Base-by-base conservation (phyloP, 1,140 invertebrate genomes). In the Heliconius hermathena region DNA sequence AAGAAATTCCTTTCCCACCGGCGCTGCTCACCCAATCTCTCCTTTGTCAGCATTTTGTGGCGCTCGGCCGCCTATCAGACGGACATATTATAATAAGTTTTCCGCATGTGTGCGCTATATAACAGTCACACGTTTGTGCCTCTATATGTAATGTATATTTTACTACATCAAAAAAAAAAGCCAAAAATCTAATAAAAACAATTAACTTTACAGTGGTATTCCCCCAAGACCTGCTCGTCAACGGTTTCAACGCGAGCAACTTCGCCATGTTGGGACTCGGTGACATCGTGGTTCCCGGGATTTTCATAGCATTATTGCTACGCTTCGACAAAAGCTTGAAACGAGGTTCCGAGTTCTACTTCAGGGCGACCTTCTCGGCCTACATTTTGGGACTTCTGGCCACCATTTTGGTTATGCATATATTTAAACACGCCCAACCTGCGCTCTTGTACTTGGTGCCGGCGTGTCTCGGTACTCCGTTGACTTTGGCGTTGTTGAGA, bases 261-360 rank as follows among this genome's bases (percentile, higher is more conserved):
- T 99, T 99, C 95, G 99, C 99, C 4, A 99, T 99, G 99, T 94
- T 99, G 18, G 99, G 99, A 8, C 96, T 99, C 8, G 99, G 99
- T 29, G 99, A 99, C 91, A 99, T 99, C 87, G 99, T 99, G 11
- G 98, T 99, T 85, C 99, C 99, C 26, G 99, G 99, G 79, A 99
- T 99, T 83, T 99, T 99, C 92, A 99, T 99, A 91, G 99, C 99
- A 3, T 95, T 99, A 1, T 95, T 99, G 22, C 95, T 99, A 20
- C 96, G 99, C 86, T 99, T 99, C 95, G 99, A 99, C 95, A 96
- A 97, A 84, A 99, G 98, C 90, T 95, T 98, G 75, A 98, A 98
- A 84, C 96, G 98, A 36, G 97, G 98, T 86, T 96, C 96, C 1
- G 97, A 98, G 87, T 96, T 97, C 3, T 99, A 99, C 92, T 99